phyloP scores from a whole-genome alignment of 1,140 invertebrate species.

The Drosophila athabasca region DNA sequence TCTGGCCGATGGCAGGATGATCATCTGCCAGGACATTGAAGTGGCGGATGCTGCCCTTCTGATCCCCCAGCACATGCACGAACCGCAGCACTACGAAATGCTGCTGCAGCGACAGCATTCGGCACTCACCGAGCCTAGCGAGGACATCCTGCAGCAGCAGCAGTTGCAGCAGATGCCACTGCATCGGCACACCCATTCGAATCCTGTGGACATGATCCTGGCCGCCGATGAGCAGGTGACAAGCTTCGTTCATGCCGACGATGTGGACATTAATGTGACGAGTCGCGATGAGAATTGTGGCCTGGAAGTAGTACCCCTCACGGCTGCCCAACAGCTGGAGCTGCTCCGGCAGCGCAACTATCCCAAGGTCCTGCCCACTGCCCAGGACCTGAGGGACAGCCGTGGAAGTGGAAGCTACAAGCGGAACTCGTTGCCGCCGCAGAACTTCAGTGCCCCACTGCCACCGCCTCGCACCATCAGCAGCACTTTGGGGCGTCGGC shows the following conservation, averaged over 20 bases:
- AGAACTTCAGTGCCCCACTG: constrained; percentile 85
- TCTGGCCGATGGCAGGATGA: constrained; percentile 84
- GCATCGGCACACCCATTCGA: constrained; percentile 89
- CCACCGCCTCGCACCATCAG: constrained; percentile 83
- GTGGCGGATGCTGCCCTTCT: constrained; percentile 69
- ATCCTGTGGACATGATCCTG: constrained; percentile 86
- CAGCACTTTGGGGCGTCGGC: constrained; percentile 85
- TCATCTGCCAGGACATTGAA: constrained; percentile 82
- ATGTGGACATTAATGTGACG: constrained; percentile 89
- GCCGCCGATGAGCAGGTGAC: constrained; percentile 83
- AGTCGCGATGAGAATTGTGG: constrained; percentile 83
- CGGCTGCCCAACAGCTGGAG: constrained; percentile 88
- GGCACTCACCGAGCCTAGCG: constrained; percentile 68
- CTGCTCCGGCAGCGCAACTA: constrained; percentile 91
- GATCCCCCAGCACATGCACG: constrained; percentile 70
- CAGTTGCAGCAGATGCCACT: constrained; percentile 58
- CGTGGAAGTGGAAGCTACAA: constrained; percentile 33
- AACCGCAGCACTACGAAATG: constrained; percentile 68
- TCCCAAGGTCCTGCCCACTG: constrained; percentile 91
- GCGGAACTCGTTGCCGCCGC: constrained; percentile 75
- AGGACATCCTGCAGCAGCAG: constrained; percentile 40
- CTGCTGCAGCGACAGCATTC: constrained; percentile 70
- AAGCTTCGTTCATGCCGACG: constrained; percentile 84
- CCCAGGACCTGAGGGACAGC: constrained; percentile 43
- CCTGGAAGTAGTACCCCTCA: constrained; percentile 77